Evolutionary conservation across 2,797 vertebrate species (phyloP), one percentile per base, ranked within the genome.

Genomic region (Hephaestus fuliginosus): DNA sequence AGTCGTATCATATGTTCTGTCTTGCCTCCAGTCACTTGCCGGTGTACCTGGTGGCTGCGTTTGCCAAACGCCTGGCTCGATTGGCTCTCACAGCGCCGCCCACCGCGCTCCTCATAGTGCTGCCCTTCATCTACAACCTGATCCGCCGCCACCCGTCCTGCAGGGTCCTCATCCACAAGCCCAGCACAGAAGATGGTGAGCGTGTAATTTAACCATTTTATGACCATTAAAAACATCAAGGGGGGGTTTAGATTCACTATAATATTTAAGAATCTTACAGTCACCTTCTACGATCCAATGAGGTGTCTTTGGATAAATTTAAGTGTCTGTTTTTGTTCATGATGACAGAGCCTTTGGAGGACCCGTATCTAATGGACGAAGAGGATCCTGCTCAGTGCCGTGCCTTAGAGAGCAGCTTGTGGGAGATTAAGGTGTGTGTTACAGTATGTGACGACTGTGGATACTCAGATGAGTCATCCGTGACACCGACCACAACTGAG

Each of bases 91-190:
- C 96, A 0, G 97, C 98, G 0, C 97, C 98, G 0, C 96, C 98
- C 0, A 95, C 98, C 36, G 96, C 95, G 15, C 94, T 99, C 0
- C 96, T 99, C 58, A 95, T 98, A 77, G 86, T 96, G 70, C 93
- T 99, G 71, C 98, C 98, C 20, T 97, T 99, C 89, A 94, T 99
- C 91, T 97, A 96, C 75, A 99, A 99, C 86, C 95, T 99, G 46
- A 96, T 99, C 28, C 96, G 97, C 0, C 95, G 98, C 56, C 98
- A 99, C 83, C 98, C 98, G 0, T 95, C 97, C 0, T 97, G 96
- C 92, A 95, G 92, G 7, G 91, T 97, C 76, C 96, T 99, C 0
- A 90, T 98, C 17, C 97, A 99, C 94, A 95, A 95, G 7, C 97
- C 98, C 0, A 84, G 66, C 0, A 76, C 95, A 53, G 87, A 91